Evolutionary conservation across 2,888 invertebrate species (phyloP), one percentile per base, ranked within the genome.

Genomic region (Drosophila diplacantha): DNA sequence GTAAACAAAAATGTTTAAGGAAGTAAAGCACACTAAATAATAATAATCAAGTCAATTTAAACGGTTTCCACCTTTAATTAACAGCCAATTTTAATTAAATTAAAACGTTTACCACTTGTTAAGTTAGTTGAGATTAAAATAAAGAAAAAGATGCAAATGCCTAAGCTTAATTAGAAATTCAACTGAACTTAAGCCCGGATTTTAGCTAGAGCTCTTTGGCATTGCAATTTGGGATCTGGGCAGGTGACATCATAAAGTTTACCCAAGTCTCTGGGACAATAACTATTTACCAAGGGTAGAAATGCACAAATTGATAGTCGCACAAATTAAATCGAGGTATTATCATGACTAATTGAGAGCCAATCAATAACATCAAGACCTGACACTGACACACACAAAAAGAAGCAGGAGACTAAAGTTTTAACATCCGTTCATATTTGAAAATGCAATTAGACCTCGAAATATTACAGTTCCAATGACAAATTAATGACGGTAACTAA

Each of bases 401-500:
- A 9, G 31, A 12, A n/a, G 22, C 3, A 20, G 5, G 8, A n/a
- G 5, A 22, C 35, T 9, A n/a, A n/a, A 8, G 6, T n/a, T 7
- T 6, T 5, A 26, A 20, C 12, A 55, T 37, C n/a, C 3, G 12
- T 5, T 9, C 14, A n/a, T 31, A 52, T 41, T 53, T 34, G 53
- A 26, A 16, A 43, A 29, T 9, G 26, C 29, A 57, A 52, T 52
- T 57, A 20, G 57, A 6, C 24, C 26, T n/a, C 34, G 41, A 34
- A 34, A 14, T 39, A 22, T 14, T 12, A n/a, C 20, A 11, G 26
- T 29, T 22, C 1, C 29, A 49, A 52, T 54, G 58, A 44, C 43
- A 44, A 58, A 58, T 43, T 44, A 54, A 58, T 54, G 54, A 37
- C 58, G 22, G 20, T 3, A 18, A 44, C 43, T 24, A 37, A 37